These are phyloP conservation scores for Macroglossus sobrinus DNA, from an alignment of 2,113 vertebrate species.

Conservation along the genomic window DNA sequence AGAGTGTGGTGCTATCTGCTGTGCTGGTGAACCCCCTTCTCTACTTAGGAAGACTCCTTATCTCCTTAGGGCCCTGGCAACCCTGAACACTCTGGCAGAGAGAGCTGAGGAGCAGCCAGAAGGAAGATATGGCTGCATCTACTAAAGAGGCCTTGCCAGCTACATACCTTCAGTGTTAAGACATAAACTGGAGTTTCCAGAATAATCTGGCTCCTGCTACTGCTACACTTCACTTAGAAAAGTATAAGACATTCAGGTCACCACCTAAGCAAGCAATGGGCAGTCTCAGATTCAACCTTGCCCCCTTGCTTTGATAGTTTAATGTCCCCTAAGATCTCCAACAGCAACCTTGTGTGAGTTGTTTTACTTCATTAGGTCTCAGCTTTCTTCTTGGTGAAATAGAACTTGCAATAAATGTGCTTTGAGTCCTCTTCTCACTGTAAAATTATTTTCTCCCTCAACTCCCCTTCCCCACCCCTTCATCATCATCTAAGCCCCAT, in stretches of 20 bases:
- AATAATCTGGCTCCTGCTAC: not conserved
- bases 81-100: not conserved
- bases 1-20: not conserved
- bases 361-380: not conserved
- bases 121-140: not conserved
- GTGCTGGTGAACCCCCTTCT: not conserved
- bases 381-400: not conserved
- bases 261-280: not conserved
- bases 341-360: not conserved
- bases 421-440: not conserved
- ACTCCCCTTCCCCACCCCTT: not conserved
- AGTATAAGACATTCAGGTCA: not conserved
- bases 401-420: not conserved
- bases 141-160: not conserved
- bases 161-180: not conserved
- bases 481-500: not conserved
- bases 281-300: not conserved
- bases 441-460: not conserved
- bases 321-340: too few relatives aligned
- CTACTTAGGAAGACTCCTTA: fast-evolving
- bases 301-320: not conserved
- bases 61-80: not conserved
- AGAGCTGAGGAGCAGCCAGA: not conserved
- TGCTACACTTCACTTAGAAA: not conserved
- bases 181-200: not conserved